Conservation (phyloP, 2,888 invertebrate genomes). For the Candidula unifasciata region DNA sequence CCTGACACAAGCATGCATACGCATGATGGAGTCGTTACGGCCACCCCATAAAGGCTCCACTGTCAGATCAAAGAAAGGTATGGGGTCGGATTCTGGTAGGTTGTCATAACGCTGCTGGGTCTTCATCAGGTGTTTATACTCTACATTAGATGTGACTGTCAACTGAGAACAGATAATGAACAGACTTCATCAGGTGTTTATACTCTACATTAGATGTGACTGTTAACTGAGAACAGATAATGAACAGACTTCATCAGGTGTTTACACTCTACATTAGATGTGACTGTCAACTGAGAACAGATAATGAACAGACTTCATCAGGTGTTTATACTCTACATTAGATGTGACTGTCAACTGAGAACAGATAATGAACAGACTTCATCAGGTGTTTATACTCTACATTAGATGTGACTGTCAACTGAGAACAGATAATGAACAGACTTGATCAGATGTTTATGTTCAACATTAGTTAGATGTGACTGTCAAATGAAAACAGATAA, state of each 20-base stretch:
- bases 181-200: not conserved
- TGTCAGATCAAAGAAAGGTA: slow-evolving; percentile 83
- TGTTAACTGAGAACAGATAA: too few relatives aligned
- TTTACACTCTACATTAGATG: slow-evolving; percentile 73
- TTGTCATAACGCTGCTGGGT: slow-evolving; percentile 50
- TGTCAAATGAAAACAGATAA: too few relatives aligned
- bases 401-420: too few relatives aligned
- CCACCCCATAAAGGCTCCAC: slow-evolving; percentile 83
- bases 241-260: slow-evolving; percentile 61
- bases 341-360: too few relatives aligned
- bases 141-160: slow-evolving; percentile 81
- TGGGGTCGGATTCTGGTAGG: slow-evolving; percentile 58
- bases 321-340: too few relatives aligned
- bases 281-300: slow-evolving; percentile 82
- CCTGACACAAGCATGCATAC: slow-evolving; percentile 91
- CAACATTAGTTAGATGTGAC: too few relatives aligned
- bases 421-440: too few relatives aligned
- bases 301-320: not conserved
- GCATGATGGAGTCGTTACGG: slow-evolving; percentile 90
- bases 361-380: too few relatives aligned
- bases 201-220: not conserved
- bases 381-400: too few relatives aligned
- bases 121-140: slow-evolving; percentile 65
- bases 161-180: slow-evolving; percentile 78
- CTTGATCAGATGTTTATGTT: too few relatives aligned